These are phyloP conservation scores for Meleagris gallopavo DNA, from an alignment of 2,113 vertebrate species.

Conservation along the genomic window DNA sequence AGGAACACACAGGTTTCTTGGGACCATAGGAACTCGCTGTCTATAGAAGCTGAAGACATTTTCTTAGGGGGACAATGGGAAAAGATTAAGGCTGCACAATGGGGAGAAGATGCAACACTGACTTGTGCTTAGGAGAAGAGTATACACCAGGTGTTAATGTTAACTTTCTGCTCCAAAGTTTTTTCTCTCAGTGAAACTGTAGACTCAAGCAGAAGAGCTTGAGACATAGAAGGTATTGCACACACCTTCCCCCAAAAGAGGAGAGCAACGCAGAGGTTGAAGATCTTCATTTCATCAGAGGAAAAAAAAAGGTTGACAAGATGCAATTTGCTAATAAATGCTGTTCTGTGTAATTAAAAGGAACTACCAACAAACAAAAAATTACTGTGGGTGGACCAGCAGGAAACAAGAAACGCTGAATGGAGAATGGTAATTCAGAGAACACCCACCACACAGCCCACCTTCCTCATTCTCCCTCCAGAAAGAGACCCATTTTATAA, in stretches of 20 bases:
- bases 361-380: conserved; percentile 11
- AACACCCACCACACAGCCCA: not conserved
- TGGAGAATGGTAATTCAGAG: not conserved
- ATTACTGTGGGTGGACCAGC: not conserved
- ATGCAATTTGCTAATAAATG: conserved; percentile 31
- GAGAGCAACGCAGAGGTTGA: not conserved
- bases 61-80: not conserved
- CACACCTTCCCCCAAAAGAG: not conserved
- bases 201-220: not conserved
- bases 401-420: conserved; percentile 10
- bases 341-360: conserved; percentile 14
- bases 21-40: not conserved
- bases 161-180: not conserved
- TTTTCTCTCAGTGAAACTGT: not conserved
- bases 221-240: not conserved
- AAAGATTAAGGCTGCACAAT: not conserved
- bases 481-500: conserved; percentile 27
- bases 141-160: not conserved
- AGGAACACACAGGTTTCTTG: not conserved
- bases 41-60: not conserved
- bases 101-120: not conserved
- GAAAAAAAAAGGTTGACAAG: not conserved
- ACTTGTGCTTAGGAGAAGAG: not conserved
- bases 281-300: not conserved
- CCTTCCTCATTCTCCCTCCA: not conserved